Percentiles rank a stretch among this genome's conserved stretches.
Evolutionary conservation across 2,113 vertebrate genomes (phyloP).

Genomic region (Bathybates hornii): DNA sequence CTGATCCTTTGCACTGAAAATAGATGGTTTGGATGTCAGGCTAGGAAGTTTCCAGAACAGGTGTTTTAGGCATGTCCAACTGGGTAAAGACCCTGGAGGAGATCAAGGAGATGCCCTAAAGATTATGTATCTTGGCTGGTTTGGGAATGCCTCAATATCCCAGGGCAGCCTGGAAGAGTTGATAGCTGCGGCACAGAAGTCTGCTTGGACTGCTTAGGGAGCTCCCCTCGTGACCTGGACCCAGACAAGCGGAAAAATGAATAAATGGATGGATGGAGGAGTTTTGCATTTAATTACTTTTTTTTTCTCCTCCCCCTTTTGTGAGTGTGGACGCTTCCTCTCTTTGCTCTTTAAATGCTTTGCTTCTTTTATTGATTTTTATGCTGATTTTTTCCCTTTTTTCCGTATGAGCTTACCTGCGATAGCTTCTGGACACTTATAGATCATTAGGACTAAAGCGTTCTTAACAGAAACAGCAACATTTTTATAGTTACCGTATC

Average conservation of each 20-base stretch:
- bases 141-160: neutral
- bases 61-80: neutral
- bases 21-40: neutral
- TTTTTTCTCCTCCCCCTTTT: too few species aligned
- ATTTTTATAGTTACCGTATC: too few species aligned
- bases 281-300: neutral
- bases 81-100: neutral
- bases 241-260: neutral
- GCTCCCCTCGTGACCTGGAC: neutral
- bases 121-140: neutral
- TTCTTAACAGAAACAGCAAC: too few species aligned
- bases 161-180: neutral
- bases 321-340: too few species aligned
- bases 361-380: too few species aligned
- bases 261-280: neutral
- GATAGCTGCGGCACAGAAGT: neutral
- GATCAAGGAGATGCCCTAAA: neutral
- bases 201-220: neutral
- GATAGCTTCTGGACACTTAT: too few species aligned
- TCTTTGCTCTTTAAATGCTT: too few species aligned
- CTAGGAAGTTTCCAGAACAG: neutral
- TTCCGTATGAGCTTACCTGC: too few species aligned
- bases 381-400: too few species aligned
- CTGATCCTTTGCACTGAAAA: neutral
- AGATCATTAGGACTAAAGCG: too few species aligned